phyloP scores from a whole-genome alignment of 2,113 vertebrate genomes.

The Prunella fulvescens region DNA sequence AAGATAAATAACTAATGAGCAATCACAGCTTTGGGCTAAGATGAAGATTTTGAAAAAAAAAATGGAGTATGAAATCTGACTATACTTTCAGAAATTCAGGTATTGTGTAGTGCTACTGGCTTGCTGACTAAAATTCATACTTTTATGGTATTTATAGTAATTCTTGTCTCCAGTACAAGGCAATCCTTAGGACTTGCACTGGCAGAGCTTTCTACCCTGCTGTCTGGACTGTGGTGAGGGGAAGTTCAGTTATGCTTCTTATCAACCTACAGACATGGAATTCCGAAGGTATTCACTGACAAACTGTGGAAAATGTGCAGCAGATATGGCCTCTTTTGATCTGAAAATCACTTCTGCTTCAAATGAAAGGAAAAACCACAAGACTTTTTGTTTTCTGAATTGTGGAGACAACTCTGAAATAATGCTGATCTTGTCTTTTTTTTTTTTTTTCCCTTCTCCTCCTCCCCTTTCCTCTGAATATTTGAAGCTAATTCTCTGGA shows the following conservation, averaged over 20 bases:
- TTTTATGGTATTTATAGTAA: background rate
- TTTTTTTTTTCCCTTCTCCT: background rate
- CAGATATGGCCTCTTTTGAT: background rate
- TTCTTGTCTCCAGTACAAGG: background rate
- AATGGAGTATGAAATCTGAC: background rate
- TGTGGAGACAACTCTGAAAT: background rate
- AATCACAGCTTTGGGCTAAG: background rate
- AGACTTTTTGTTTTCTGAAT: background rate
- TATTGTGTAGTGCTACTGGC: background rate
- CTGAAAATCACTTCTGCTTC: background rate
- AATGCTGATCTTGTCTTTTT: background rate
- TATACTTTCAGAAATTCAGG: background rate
- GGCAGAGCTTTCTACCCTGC: background rate
- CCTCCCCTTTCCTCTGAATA: background rate
- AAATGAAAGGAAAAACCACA: background rate
- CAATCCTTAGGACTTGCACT: background rate
- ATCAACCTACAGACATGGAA: background rate
- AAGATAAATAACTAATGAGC: background rate
- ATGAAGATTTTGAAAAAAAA: background rate
- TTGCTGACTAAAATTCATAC: background rate
- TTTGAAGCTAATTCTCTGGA: background rate
- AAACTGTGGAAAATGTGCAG: background rate
- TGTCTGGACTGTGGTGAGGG: background rate
- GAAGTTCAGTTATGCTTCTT: background rate
- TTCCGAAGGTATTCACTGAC: background rate